Evolutionary conservation across 2,113 vertebrate species (phyloP), one percentile per base, ranked within the genome.

Genomic region (Salvelinus namaycush): DNA sequence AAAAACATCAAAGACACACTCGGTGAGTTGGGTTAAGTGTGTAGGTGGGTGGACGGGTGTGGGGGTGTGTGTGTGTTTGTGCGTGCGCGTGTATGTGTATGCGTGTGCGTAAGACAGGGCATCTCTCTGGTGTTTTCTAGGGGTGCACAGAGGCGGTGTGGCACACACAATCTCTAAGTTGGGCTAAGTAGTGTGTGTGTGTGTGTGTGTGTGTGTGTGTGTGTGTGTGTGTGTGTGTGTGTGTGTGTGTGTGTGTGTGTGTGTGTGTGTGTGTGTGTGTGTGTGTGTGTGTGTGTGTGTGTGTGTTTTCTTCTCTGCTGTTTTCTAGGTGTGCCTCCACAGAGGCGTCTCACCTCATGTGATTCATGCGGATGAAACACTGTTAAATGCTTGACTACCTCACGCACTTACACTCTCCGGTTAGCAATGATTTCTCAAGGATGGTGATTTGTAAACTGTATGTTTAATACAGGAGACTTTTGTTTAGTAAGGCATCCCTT

Each of bases 1-100:
- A 94, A 92, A 89, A 95, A 95, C 78, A 91, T 96, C 1, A 96
- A 95, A 91, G 95, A 96, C 85, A 96, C 95, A 0, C 87, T 96
- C 26, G 95, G 95, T 95, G 92, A 94, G 94, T 49, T 24, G 7
- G 20, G 60, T n/a, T 44, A 5, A 20, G 26, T 14, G 65, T 29
- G 65, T 13, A 5, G 1, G 26, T 12, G 11, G 9, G 26, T 26
- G 60, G 18, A 12, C 16, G n/a, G 3, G 60, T 8, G 60, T n/a
- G 60, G 24, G 22, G 8, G 16, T 5, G 57, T 34, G 6, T 7
- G 34, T 34, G 34, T 6, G 16, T 5, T 18, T 34, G 34, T 7
- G 34, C 7, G 34, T 6, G 31, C 1, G 18, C 1, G 31, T 31
- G 31, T 6, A 5, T 34, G 31, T 34, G 1, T 29, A 29, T 6